These are phyloP conservation scores for Sarcophaga rosellei DNA, from an alignment of 2,888 invertebrate genomes.

Conservation along the genomic window DNA sequence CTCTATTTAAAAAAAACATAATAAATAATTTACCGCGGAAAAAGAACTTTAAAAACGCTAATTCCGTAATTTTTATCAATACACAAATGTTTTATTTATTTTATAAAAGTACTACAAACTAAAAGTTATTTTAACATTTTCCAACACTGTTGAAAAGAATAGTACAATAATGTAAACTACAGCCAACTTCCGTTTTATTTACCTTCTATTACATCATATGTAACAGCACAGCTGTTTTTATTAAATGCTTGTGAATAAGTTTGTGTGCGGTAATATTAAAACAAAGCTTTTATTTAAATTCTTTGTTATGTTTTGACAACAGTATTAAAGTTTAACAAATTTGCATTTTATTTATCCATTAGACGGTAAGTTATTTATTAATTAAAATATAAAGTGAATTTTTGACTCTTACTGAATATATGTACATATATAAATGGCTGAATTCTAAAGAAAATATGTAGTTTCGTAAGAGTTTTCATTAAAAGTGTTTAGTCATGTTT, in stretches of 20 bases:
- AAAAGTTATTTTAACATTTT: neutral
- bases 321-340: neutral
- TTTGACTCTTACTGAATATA: neutral
- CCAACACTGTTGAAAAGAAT: slow-evolving; percentile 9
- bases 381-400: neutral
- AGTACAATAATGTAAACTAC: neutral
- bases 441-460: too few relatives aligned
- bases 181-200: slow-evolving; percentile 53
- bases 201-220: neutral
- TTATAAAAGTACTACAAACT: too few relatives aligned
- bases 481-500: too few relatives aligned
- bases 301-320: neutral
- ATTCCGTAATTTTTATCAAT: too few relatives aligned
- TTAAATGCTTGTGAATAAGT: neutral
- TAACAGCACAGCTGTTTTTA: neutral
- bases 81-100: too few relatives aligned
- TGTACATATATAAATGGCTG: neutral
- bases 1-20: too few relatives aligned
- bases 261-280: neutral
- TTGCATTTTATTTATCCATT: neutral
- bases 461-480: too few relatives aligned
- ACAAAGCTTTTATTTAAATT: neutral
- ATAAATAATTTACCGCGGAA: too few relatives aligned
- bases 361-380: neutral
- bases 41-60: too few relatives aligned